Evolutionary conservation across 2,888 invertebrate genomes (phyloP), one percentile per base, ranked within the genome.

Genomic region (Oscheius sp.): DNA sequence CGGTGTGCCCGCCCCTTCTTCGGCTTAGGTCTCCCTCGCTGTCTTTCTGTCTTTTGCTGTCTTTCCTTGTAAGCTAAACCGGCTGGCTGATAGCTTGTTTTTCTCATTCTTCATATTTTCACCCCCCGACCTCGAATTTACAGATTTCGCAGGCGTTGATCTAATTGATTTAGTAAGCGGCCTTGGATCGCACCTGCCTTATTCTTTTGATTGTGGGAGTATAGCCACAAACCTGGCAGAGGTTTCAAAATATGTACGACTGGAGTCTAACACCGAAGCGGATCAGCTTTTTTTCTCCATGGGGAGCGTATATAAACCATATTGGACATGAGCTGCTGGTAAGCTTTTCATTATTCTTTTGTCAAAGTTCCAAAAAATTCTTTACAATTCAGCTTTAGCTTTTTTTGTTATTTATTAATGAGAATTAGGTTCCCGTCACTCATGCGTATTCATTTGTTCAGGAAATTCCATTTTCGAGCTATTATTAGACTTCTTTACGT

Each of bases 231-330:
- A 14, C 45, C 38, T 45, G 26, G 20, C 45, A 36, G 32, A 26
- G 45, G n/a, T 36, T 30, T 36, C 26, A 28, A 26, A 71, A 44
- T 30, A 71, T 73, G 74, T 80, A 76, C 71, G 78, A 80, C 61
- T 74, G 70, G 67, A 57, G 63, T 6, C 68, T 68, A 24, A 73
- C 74, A 32, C 73, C 76, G 63, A 67, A 71, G 38, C 32, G 75
- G 30, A 56, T 84, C 47, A 77, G 78, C 59, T 83, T 85, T n/a
- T 74, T 81, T 24, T 81, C 84, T 1, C 85, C 85, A 22, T 84
- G 83, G 78, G 75, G 80, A 28, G 80, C 77, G 22, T 85, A 85
- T 72, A 78, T 85, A 63, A 80, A 80, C 57, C 83, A 85, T 71
- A 84, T 84, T 71, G 62, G 62, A 12, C 47, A 62, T 36, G 62